Base-by-base conservation (phyloP, 1,140 invertebrate species). In the Leptinotarsa texana region DNA sequence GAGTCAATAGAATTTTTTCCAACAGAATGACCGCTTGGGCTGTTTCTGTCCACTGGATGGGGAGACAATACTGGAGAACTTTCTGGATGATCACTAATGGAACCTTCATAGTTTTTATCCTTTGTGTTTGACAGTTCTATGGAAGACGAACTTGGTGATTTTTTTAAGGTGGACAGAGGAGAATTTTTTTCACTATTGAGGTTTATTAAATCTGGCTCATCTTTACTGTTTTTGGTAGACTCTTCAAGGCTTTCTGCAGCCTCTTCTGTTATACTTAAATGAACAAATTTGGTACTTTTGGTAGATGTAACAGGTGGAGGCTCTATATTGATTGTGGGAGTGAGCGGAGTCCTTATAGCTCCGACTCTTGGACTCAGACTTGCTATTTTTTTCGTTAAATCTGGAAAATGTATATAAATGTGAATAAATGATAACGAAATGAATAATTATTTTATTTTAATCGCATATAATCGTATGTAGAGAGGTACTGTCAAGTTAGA, bases 101-200 rank as follows among this genome's bases (percentile, higher is more conserved):
- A 8, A 65, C 4, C 63, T 22, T 27, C 13, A 15, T 8, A 18
- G 63, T 65, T 11, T 13, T 18, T 21, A 22, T 18, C 13, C 4
- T 17, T 65, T 15, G 4, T 65, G 24, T 65, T 22, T 24, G 63
- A 13, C 0, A 22, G 4, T 65, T 65, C 21, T 18, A 75, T 22
- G 33, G 78, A 76, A 24, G 78, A 75, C 4, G 74, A 21, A 65
- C 78, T 77, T 15, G 11, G 51, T 18, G 51, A 17, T 42, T 42
- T 42, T 11, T 51, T 66, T 13, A 73, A 24, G 11, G 8, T 11
- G 33, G 8, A 42, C 33, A 77, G 27, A 47, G 78, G 78, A 13
- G 78, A 79, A 27, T 24, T 72, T 69, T 79, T 75, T 6, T 71
- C 33, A 63, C 78, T 77, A 18, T 77, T 73, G n/a, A 79, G 51